Percentiles rank a stretch among this genome's conserved stretches.
phyloP scores from a whole-genome alignment of 2,888 invertebrate species.

The Clistopyga incitator region DNA sequence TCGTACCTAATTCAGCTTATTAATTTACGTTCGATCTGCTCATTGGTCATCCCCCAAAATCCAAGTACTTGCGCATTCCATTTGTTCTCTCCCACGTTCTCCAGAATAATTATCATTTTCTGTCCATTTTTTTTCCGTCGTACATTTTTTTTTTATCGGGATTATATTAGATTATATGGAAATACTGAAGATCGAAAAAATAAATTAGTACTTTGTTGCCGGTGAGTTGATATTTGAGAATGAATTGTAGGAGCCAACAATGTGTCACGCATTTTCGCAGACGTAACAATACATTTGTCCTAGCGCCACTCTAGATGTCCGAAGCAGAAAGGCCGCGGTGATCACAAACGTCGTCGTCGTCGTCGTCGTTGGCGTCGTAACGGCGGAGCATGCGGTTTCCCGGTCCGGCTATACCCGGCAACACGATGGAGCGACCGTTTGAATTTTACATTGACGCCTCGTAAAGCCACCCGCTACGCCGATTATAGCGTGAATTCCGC shows the following conservation, averaged over 20 bases:
- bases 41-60: not conserved
- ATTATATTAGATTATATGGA: no score
- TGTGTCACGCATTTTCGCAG: not conserved
- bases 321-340: conserved; percentile 10
- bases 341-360: conserved; percentile 20
- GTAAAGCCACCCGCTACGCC: conserved; percentile 37
- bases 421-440: conserved; percentile 14
- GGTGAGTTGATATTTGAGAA: no score
- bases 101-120: not conserved
- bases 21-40: not conserved
- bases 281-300: not conserved
- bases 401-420: conserved; percentile 7
- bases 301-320: not conserved
- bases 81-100: not conserved
- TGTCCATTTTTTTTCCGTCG: no score
- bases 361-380: conserved; percentile 24
- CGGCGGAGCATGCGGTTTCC: conserved; percentile 22
- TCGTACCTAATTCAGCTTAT: not conserved
- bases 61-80: not conserved
- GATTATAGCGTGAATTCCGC: conserved; percentile 47
- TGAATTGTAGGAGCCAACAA: not conserved
- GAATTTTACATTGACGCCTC: conserved; percentile 48
- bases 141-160: no score
- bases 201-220: no score
- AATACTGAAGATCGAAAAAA: no score